Percentiles rank a stretch among this genome's conserved stretches.
These are phyloP conservation scores for Nipponia nippon DNA, from an alignment of 2,113 vertebrate species.

Conservation along the genomic window DNA sequence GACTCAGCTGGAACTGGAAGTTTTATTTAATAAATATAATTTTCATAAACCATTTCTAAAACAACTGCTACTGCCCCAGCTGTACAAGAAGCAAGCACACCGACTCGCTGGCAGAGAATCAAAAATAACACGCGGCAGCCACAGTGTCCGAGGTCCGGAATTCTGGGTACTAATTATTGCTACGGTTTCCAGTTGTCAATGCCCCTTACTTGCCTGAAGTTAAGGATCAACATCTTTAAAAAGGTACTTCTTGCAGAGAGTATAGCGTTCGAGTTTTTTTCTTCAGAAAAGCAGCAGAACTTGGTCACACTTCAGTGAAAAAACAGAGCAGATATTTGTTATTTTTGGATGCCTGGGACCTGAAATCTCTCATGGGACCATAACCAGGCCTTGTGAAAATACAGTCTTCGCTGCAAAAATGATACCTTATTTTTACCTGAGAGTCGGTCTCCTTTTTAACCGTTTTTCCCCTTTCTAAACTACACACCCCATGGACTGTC, in stretches of 20 bases:
- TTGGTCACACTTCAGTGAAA: neutral
- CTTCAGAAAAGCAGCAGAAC: neutral
- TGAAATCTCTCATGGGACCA: neutral
- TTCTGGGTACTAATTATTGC: conserved; percentile 48
- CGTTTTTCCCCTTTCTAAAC: neutral
- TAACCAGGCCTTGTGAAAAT: neutral
- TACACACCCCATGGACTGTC: too few relatives aligned
- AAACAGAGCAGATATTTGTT: neutral
- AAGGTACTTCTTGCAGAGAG: neutral
- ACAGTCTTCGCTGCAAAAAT: neutral
- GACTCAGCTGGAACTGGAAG: conserved; percentile 26
- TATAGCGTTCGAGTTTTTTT: neutral
- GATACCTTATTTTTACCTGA: neutral
- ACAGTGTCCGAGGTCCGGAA: conserved; percentile 63
- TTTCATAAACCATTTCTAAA: conserved; percentile 76
- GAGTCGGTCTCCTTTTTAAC: neutral
- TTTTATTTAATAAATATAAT: conserved; percentile 90
- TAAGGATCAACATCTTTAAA: neutral
- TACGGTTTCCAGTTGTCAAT: conserved; percentile 19
- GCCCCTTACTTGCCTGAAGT: neutral
- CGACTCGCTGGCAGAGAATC: neutral
- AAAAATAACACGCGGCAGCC: conserved; percentile 33
- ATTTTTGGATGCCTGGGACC: neutral
- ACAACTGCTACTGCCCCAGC: conserved; percentile 68
- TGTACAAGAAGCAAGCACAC: conserved; percentile 55